Conservation (phyloP, 1,140 invertebrate species). For the Bombus haemorrhoidalis region DNA sequence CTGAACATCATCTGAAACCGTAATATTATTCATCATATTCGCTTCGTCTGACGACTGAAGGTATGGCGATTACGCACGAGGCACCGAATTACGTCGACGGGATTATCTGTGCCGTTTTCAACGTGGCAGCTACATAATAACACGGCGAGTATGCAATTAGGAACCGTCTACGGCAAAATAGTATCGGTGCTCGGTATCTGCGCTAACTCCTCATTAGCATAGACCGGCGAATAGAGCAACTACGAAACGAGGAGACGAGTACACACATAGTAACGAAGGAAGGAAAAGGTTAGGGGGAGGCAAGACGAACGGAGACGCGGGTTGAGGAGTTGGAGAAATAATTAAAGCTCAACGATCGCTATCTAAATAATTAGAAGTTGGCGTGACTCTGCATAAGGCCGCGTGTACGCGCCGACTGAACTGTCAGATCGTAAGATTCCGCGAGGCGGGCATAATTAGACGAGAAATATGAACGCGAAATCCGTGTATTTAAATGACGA, state of each 20-base stretch:
- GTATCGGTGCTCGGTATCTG: constrained; percentile 57
- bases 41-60: too few species aligned
- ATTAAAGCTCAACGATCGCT: constrained; percentile 67
- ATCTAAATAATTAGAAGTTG: constrained; percentile 71
- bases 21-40: too few species aligned
- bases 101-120: constrained; percentile 12
- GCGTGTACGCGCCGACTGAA: constrained; percentile 48
- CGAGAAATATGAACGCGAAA: constrained; percentile 75
- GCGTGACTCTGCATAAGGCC: constrained; percentile 69
- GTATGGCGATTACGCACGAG: neutral
- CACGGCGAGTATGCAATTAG: constrained; percentile 55
- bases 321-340: constrained; percentile 54
- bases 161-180: constrained; percentile 46
- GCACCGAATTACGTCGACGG: neutral
- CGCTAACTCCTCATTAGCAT: constrained; percentile 56
- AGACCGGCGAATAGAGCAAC: constrained; percentile 61
- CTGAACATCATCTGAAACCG: too few species aligned
- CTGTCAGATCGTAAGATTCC: constrained; percentile 76
- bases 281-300: neutral
- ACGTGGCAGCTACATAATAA: constrained; percentile 29
- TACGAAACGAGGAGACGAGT: neutral
- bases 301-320: neutral
- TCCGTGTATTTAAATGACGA: constrained; percentile 72
- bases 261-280: neutral
- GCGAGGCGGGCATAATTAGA: constrained; percentile 75